Evolutionary conservation across 2,797 vertebrate species (phyloP).

Genomic region (Mergus octosetaceus): DNA sequence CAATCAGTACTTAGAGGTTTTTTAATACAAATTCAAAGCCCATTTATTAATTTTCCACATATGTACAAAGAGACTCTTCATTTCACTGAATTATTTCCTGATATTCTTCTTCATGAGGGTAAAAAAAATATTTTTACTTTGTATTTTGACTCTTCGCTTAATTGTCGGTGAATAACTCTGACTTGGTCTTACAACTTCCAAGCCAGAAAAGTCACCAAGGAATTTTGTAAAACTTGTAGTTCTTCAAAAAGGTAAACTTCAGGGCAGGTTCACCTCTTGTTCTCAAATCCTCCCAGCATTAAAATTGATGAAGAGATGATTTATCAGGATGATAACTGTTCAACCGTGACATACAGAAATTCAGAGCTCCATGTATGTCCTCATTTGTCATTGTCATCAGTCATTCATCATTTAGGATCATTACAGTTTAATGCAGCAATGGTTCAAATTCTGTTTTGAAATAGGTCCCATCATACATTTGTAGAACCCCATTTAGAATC

Average conservation of each 20-base stretch:
- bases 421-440: not conserved
- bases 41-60: not conserved
- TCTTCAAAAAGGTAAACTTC: constrained; percentile 31
- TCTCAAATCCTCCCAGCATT: constrained; percentile 29
- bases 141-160: not conserved
- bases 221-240: not conserved
- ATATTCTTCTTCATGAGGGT: not conserved
- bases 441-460: not conserved
- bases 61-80: not conserved
- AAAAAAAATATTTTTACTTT: not conserved
- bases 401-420: constrained; percentile 20
- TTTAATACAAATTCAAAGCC: not conserved
- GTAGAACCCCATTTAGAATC: not conserved
- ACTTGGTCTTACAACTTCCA: not conserved
- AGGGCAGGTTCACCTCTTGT: constrained; percentile 11
- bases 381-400: constrained; percentile 46
- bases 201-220: not conserved
- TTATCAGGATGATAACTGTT: constrained; percentile 28
- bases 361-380: not conserved
- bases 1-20: not conserved
- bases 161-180: not conserved
- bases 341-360: not conserved
- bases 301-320: constrained; percentile 59
- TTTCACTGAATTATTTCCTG: not conserved
- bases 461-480: not conserved